Conservation (phyloP, 2,888 invertebrate genomes). For the Caenorhabditis imperialis region DNA sequence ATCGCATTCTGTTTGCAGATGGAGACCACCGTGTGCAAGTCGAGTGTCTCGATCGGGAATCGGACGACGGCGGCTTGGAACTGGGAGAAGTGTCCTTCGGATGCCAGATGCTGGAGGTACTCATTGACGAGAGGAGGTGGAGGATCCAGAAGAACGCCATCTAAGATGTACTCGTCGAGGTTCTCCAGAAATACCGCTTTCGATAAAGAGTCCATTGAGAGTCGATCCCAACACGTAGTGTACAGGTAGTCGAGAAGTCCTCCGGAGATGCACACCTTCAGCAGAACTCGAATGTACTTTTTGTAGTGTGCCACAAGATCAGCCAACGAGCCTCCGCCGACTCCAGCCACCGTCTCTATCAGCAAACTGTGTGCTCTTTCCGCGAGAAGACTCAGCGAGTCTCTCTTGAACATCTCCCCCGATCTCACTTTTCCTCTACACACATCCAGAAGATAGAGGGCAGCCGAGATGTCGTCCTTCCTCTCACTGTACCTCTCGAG, state of each 20-base stretch:
- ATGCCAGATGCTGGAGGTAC: constrained; percentile 84
- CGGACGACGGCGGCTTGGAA: constrained; percentile 85
- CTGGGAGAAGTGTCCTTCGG: constrained; percentile 82
- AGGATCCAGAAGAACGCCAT: constrained; percentile 63
- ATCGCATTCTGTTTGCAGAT: constrained; percentile 83
- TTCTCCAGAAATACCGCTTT: constrained; percentile 84
- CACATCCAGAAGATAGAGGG: constrained; percentile 62
- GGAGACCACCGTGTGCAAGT: constrained; percentile 85
- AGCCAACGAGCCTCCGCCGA: constrained; percentile 56
- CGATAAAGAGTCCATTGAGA: constrained; percentile 80
- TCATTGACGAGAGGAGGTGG: constrained; percentile 85
- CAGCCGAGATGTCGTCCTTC: constrained; percentile 60
- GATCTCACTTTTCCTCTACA: constrained; percentile 45
- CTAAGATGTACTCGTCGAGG: constrained; percentile 82
- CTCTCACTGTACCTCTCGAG: constrained; percentile 64
- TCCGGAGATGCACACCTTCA: constrained; percentile 61
- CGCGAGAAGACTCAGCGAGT: constrained; percentile 24
- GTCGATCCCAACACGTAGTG: constrained; percentile 83
- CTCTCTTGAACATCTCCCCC: constrained; percentile 33
- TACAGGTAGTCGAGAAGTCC: constrained; percentile 79
- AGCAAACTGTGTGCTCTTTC: constrained; percentile 20
- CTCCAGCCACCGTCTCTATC: constrained; percentile 59
- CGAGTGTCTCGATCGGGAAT: constrained; percentile 85
- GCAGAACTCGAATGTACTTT: constrained; percentile 67
- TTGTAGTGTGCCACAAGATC: constrained; percentile 70